Percentiles rank a stretch among this genome's conserved stretches.
Evolutionary conservation across 2,888 invertebrate species (phyloP).

Genomic region (Gryllus longicercus): DNA sequence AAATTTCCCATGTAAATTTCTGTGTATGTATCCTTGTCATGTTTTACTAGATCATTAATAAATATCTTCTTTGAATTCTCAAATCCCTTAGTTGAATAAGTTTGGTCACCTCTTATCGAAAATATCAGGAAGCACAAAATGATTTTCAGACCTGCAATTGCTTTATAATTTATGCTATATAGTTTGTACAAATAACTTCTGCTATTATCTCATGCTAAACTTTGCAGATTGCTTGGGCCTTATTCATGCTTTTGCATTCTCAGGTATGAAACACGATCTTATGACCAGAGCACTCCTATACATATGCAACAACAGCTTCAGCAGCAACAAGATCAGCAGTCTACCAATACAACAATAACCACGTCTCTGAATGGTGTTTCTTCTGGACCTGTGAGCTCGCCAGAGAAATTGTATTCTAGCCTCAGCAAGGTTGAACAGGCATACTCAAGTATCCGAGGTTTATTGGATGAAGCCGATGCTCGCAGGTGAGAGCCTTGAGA

Average conservation of each 20-base stretch:
- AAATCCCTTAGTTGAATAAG: no score
- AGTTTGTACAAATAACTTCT: no score
- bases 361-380: background rate
- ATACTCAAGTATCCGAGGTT: slow-evolving; percentile 32
- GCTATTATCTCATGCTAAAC: no score
- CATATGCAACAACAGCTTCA: slow-evolving; percentile 23
- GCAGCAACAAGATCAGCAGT: slow-evolving; percentile 19
- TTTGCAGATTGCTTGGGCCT: no score
- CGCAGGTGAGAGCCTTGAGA: background rate
- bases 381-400: slow-evolving; percentile 34
- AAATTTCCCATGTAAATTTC: no score
- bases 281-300: slow-evolving; percentile 24
- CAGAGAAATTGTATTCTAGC: slow-evolving; percentile 46
- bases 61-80: no score
- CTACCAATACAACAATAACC: background rate
- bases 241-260: background rate
- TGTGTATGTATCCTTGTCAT: no score
- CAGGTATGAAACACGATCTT: slow-evolving; percentile 35
- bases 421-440: slow-evolving; percentile 44
- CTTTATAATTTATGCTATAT: no score
- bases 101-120: no score
- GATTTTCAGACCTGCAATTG: no score
- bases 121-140: no score
- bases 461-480: slow-evolving; percentile 30
- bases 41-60: no score